phyloP scores from a whole-genome alignment of 2,113 vertebrate genomes.

The Zingel zingel region DNA sequence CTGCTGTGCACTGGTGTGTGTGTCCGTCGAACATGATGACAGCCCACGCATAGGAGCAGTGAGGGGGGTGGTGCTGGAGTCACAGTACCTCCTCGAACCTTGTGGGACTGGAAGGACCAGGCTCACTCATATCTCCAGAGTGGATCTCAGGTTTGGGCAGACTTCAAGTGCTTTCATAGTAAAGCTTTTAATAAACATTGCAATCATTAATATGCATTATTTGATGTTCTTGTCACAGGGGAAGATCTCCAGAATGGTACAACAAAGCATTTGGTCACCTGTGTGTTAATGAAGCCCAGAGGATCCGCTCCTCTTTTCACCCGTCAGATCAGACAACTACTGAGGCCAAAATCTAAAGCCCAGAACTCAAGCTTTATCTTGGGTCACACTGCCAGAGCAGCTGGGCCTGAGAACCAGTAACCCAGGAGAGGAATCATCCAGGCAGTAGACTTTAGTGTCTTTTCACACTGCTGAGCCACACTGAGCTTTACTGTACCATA shows the following conservation, averaged over 20 bases:
- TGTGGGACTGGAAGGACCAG: slow-evolving; percentile 91
- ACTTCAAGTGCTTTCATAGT: neutral
- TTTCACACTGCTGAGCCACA: slow-evolving; percentile 57
- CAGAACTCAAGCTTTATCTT: slow-evolving; percentile 19
- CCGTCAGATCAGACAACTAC: slow-evolving; percentile 87
- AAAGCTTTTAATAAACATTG: neutral
- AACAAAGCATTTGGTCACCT: slow-evolving; percentile 94
- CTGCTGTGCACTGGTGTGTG: slow-evolving; percentile 89
- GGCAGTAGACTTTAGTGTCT: slow-evolving; percentile 30
- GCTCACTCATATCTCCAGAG: slow-evolving; percentile 93
- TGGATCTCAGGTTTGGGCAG: slow-evolving; percentile 89
- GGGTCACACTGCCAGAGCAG: slow-evolving; percentile 35
- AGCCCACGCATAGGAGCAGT: slow-evolving; percentile 88
- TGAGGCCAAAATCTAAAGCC: slow-evolving; percentile 91
- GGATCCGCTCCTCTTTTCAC: slow-evolving; percentile 94
- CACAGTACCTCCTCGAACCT: slow-evolving; percentile 94
- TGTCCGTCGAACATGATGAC: slow-evolving; percentile 93
- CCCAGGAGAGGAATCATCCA: slow-evolving; percentile 20
- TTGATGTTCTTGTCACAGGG: slow-evolving; percentile 80
- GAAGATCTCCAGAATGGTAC: slow-evolving; percentile 97
- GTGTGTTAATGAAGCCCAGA: slow-evolving; percentile 91
- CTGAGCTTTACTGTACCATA: slow-evolving; percentile 42
- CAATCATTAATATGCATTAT: neutral
- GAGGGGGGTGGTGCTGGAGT: slow-evolving; percentile 91
- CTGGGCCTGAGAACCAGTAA: slow-evolving; percentile 22